Evolutionary conservation across 2,113 vertebrate genomes (phyloP).

Genomic region (Nothobranchius furzeri): DNA sequence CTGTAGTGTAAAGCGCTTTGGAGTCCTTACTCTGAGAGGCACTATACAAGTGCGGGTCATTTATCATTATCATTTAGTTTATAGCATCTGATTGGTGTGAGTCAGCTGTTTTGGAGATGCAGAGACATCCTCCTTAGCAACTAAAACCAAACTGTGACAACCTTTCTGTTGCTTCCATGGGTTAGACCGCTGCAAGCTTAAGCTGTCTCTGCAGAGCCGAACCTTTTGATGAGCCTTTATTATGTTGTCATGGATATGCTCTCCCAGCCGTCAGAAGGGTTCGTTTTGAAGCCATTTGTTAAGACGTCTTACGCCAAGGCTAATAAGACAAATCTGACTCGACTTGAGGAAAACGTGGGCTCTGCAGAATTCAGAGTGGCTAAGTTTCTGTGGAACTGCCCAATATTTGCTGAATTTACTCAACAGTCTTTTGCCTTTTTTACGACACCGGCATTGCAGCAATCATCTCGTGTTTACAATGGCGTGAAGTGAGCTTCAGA

Average conservation of each 20-base stretch:
- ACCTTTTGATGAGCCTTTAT: neutral
- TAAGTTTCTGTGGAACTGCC: neutral
- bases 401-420: conserved; percentile 13
- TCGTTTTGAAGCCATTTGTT: conserved; percentile 21
- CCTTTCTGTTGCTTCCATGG: conserved; percentile 6
- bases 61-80: neutral
- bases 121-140: conserved; percentile 17
- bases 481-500: conserved; percentile 43
- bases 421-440: conserved; percentile 3
- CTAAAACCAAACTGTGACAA: neutral
- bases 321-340: conserved; percentile 26
- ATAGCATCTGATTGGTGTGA: conserved; percentile 18
- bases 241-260: conserved; percentile 40
- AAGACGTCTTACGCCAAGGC: neutral
- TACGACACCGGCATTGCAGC: conserved; percentile 19
- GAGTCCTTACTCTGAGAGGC: too few relatives aligned
- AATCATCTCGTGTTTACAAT: conserved; percentile 61
- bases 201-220: conserved; percentile 2
- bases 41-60: too few relatives aligned
- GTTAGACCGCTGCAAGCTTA: conserved; percentile 18
- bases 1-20: too few relatives aligned
- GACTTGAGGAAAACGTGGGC: neutral
- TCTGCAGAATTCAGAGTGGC: neutral
- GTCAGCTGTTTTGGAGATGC: conserved; percentile 22
- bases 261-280: conserved; percentile 16